phyloP scores from a whole-genome alignment of 2,113 vertebrate species.

The Mustelus asterias region DNA sequence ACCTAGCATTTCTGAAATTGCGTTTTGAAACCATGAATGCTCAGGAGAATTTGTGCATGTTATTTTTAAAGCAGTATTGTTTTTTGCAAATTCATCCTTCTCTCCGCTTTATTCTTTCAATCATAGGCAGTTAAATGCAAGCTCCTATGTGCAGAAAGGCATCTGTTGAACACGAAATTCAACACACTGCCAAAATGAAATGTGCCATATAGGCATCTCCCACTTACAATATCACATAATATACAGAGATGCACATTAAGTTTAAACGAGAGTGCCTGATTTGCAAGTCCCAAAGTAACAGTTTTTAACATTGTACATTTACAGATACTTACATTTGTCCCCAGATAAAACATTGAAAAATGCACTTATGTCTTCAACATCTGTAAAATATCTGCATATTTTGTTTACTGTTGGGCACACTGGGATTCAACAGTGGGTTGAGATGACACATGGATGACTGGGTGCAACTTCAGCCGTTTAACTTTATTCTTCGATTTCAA shows the following conservation, averaged over 20 bases:
- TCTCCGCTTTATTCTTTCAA: not conserved
- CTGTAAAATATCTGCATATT: not conserved
- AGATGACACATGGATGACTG: slow-evolving; percentile 33
- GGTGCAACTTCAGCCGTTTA: slow-evolving; percentile 8
- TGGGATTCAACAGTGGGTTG: slow-evolving; percentile 30
- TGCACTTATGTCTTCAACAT: not conserved
- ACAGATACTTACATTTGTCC: not conserved
- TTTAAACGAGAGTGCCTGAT: not conserved
- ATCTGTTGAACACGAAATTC: not conserved
- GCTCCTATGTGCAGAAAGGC: not conserved
- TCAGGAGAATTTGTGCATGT: not conserved
- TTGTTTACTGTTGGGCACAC: slow-evolving; percentile 27
- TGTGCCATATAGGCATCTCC: not conserved
- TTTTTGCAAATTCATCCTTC: not conserved
- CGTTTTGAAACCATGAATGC: not conserved
- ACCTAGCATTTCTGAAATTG: not conserved
- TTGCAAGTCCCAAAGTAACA: not conserved
- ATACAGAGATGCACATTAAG: not conserved
- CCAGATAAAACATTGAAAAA: not conserved
- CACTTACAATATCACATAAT: not conserved
- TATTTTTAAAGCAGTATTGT: not conserved
- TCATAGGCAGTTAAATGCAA: not conserved
- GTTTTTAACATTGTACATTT: not conserved
- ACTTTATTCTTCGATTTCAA: not conserved
- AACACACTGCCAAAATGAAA: not conserved